Evolutionary conservation across 2,888 invertebrate genomes (phyloP).

Genomic region (Stenoptilia bipunctidactyla): DNA sequence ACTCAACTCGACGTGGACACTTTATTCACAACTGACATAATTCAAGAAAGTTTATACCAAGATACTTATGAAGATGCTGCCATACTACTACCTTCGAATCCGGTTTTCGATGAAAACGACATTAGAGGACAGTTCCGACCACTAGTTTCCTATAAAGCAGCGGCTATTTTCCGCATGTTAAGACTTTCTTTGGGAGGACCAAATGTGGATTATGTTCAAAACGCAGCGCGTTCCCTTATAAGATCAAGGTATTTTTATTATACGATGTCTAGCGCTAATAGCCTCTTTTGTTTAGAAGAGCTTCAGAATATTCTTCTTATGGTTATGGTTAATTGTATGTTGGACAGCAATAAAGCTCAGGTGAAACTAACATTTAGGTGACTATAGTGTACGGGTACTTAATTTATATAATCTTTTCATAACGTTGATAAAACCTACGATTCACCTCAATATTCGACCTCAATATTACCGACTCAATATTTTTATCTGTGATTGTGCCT

Average conservation of each 20-base stretch:
- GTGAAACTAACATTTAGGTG: too few species aligned
- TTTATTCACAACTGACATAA: constrained; percentile 44
- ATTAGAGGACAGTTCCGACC: constrained; percentile 35
- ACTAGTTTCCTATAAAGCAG: constrained; percentile 38
- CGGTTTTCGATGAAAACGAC: constrained; percentile 28
- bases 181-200: constrained; percentile 26
- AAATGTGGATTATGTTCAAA: constrained; percentile 30
- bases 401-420: too few species aligned
- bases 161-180: constrained; percentile 43
- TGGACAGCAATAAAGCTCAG: too few species aligned
- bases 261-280: too few species aligned
- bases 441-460: too few species aligned
- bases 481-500: too few species aligned
- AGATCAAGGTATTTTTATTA: neutral
- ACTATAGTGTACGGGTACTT: too few species aligned
- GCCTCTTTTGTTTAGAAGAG: too few species aligned
- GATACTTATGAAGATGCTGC: constrained; percentile 30
- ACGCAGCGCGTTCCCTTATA: constrained; percentile 19
- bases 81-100: constrained; percentile 23
- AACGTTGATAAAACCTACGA: too few species aligned
- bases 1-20: constrained; percentile 31
- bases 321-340: too few species aligned
- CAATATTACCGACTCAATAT: too few species aligned
- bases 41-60: constrained; percentile 44
- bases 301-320: too few species aligned